Conservation (phyloP, 2,888 invertebrate genomes). For the Drosophila nr. medialis region DNA sequence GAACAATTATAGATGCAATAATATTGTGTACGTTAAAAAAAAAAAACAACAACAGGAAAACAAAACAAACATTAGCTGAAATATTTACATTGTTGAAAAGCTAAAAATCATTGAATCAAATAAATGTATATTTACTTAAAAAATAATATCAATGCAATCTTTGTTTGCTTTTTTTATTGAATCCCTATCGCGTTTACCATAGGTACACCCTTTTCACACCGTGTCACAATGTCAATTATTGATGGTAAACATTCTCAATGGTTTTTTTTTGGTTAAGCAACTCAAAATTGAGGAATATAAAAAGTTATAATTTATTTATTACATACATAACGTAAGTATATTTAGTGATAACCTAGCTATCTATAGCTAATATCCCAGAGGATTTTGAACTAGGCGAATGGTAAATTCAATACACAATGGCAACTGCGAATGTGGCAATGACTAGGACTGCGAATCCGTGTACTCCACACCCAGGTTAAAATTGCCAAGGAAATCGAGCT, state of each 20-base stretch:
- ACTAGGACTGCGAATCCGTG: slow-evolving; percentile 34
- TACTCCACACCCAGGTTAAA: slow-evolving; percentile 72
- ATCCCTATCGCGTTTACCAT: background rate
- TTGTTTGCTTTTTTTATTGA: slow-evolving; percentile 5
- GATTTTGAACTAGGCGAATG: slow-evolving; percentile 52
- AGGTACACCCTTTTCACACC: background rate
- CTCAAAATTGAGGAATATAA: slow-evolving; percentile 5
- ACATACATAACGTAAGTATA: slow-evolving; percentile 26
- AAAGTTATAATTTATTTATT: slow-evolving; percentile 24
- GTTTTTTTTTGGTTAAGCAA: background rate
- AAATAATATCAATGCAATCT: background rate
- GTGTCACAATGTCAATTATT: background rate
- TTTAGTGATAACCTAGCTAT: slow-evolving; percentile 31
- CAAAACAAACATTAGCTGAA: slow-evolving; percentile 62
- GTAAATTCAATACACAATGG: slow-evolving; percentile 19
- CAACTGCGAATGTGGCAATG: slow-evolving; percentile 11
- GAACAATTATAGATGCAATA: slow-evolving; percentile 50
- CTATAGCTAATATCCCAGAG: slow-evolving; percentile 62
- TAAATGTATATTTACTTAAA: slow-evolving; percentile 77
- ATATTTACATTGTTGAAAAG: slow-evolving; percentile 76
- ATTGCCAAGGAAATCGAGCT: slow-evolving; percentile 83
- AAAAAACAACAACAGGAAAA: slow-evolving; percentile 35
- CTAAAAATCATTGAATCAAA: slow-evolving; percentile 71
- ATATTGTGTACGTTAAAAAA: slow-evolving; percentile 47
- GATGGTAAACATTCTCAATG: background rate